Conservation (phyloP, 2,888 invertebrate species). For the Pyrrhosoma nymphula region DNA sequence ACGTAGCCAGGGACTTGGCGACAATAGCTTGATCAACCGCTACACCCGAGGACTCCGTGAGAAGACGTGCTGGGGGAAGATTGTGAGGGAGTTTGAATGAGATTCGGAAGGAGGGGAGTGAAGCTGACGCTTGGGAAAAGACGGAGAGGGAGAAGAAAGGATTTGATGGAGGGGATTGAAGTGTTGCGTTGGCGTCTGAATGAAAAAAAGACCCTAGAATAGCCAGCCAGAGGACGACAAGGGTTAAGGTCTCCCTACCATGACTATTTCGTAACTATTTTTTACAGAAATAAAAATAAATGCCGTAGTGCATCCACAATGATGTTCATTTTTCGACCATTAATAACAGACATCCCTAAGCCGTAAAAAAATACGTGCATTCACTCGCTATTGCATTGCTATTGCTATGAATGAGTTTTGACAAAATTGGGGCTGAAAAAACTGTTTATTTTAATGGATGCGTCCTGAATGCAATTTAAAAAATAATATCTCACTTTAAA, state of each 20-base stretch:
- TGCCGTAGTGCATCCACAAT: too few relatives aligned
- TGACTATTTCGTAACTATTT: too few relatives aligned
- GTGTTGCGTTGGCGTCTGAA: neutral
- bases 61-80: neutral
- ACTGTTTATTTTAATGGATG: too few relatives aligned
- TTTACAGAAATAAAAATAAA: too few relatives aligned
- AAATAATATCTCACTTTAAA: too few relatives aligned
- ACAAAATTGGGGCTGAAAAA: too few relatives aligned
- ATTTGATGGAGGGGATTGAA: neutral
- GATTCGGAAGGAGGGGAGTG: neutral
- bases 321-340: too few relatives aligned
- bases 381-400: too few relatives aligned
- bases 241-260: neutral
- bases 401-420: too few relatives aligned
- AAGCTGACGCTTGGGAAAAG: neutral
- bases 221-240: neutral
- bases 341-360: too few relatives aligned
- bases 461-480: too few relatives aligned
- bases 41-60: neutral
- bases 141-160: neutral
- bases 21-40: conserved; percentile 8
- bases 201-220: neutral
- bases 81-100: neutral
- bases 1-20: neutral
- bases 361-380: too few relatives aligned